These are phyloP conservation scores for Hippasteria phrygiana DNA, from an alignment of 53 echinoderm and acorn worm genomes.

Conservation along the genomic window DNA sequence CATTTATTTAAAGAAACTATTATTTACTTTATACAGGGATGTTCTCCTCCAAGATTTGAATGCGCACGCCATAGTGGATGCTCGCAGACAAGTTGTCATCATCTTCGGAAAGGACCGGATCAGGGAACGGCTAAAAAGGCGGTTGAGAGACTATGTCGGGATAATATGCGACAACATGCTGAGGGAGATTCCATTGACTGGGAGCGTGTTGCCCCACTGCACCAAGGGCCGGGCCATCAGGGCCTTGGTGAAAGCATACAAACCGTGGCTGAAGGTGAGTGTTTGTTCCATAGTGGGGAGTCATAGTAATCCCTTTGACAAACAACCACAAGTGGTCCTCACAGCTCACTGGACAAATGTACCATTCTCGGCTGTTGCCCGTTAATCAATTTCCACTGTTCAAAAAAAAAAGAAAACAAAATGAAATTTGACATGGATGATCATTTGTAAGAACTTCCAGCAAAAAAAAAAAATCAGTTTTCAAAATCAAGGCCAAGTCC, in stretches of 20 bases:
- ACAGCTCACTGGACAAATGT: no score
- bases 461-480: no score
- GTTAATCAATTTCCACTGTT: no score
- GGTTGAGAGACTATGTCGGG: not conserved
- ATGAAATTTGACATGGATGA: no score
- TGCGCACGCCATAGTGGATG: slow-evolving; percentile 51
- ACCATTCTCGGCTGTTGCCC: no score
- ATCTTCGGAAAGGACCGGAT: slow-evolving; percentile 40
- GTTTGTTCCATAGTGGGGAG: no score
- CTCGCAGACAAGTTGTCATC: slow-evolving; percentile 42
- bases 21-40: not conserved
- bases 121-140: slow-evolving; percentile 20
- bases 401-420: no score
- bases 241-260: slow-evolving; percentile 49
- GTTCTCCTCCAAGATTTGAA: not conserved
- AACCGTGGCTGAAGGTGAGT: slow-evolving; percentile 59
- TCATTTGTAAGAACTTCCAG: no score
- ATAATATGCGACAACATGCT: slow-evolving; percentile 24
- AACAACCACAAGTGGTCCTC: no score
- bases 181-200: slow-evolving; percentile 46
- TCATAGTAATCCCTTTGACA: no score
- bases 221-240: slow-evolving; percentile 49
- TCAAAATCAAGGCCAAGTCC: no score
- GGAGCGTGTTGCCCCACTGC: not conserved
- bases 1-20: not conserved